Evolutionary conservation across 2,113 vertebrate genomes (phyloP).

Genomic region (Erpornis zantholeuca): DNA sequence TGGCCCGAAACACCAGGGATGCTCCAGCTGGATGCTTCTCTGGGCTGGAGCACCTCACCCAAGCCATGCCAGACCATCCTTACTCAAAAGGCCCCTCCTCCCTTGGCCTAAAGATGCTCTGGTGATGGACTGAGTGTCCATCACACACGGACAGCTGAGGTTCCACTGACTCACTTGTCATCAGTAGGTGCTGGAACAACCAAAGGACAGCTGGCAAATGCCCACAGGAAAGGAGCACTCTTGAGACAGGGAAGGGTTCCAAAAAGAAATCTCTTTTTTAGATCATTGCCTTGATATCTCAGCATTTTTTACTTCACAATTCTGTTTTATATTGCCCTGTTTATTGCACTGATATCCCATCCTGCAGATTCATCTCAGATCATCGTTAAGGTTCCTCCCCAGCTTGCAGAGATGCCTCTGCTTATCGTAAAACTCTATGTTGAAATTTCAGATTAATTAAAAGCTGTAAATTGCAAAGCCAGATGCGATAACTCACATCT

Average conservation of each 20-base stretch:
- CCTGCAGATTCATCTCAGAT: slow-evolving; percentile 17
- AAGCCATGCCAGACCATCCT: neutral
- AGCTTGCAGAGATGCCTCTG: slow-evolving; percentile 45
- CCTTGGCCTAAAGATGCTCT: neutral
- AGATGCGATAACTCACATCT: neutral
- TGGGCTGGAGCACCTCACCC: neutral
- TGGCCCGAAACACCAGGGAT: neutral
- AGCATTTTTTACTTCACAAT: neutral
- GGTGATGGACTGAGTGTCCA: rapidly evolving
- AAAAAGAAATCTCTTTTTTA: neutral
- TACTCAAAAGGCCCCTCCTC: rapidly evolving
- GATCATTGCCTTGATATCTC: neutral
- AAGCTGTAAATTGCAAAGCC: slow-evolving; percentile 62
- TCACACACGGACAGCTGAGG: neutral
- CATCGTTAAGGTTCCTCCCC: neutral
- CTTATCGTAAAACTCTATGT: slow-evolving; percentile 43
- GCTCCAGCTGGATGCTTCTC: neutral
- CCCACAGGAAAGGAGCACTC: neutral
- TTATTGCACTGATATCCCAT: slow-evolving; percentile 43
- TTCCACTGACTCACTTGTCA: neutral
- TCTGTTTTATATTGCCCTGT: neutral
- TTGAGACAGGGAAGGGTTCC: neutral
- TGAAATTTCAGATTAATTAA: slow-evolving; percentile 72
- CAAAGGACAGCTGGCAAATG: neutral
- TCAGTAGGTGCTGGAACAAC: neutral